Evolutionary conservation across 2,797 vertebrate species (phyloP), one percentile per base, ranked within the genome.

Genomic region (Apogon hyalosoma): DNA sequence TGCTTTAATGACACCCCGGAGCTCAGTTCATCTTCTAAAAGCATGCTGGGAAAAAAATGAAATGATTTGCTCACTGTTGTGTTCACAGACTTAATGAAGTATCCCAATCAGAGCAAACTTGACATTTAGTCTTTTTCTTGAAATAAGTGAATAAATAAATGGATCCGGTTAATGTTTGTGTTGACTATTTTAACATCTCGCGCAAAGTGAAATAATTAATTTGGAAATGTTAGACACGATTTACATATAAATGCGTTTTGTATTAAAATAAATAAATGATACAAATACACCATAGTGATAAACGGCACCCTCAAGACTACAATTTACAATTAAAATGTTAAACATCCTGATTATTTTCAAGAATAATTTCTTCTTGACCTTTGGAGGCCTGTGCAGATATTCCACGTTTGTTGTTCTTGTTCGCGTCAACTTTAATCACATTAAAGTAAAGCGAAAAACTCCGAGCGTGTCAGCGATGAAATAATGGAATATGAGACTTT

Each of bases 171-270:
- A 63, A 65, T 74, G 56, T 82, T 90, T 88, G 74, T 84, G 50
- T 81, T 77, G 55, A 77, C 60, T 76, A 75, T 71, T 62, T 81
- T 75, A 53, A 73, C 75, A 83, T 84, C 69, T 79, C 69, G 77
- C 77, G 79, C 68, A 42, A 69, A 60, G 64, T 71, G 67, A 85
- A 75, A 90, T 86, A 91, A 93, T 94, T 93, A 92, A 95, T 94
- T 94, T 93, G 88, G 85, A 82, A 87, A 94, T 93, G 92, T 94
- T 94, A 89, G 92, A 91, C 93, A 94, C 93, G 82, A 96, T 96
- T 97, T 96, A 94, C 94, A 96, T 96, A 94, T 94, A 96, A 96
- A 97, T 96, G 93, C 88, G 87, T 91, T 94, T 95, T 92, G 87
- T 90, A 92, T 86, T 79, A 80, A 88, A 91, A 92, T 79, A 87